These are phyloP conservation scores for Cremastobaeus sp. DNA, from an alignment of 2,888 invertebrate genomes.

Conservation along the genomic window DNA sequence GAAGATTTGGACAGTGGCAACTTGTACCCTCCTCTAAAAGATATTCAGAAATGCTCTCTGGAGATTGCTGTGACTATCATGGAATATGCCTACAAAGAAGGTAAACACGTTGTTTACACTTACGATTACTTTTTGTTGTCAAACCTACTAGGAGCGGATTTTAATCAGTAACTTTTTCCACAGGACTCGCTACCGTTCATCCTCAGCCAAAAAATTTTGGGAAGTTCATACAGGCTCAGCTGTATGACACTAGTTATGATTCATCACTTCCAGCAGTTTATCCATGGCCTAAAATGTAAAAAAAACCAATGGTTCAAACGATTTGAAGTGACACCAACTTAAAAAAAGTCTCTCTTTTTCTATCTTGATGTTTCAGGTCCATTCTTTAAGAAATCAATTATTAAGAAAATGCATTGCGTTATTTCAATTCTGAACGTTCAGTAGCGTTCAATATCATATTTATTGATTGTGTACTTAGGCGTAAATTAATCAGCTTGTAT, in stretches of 20 bases:
- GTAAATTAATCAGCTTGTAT: no score
- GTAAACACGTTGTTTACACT: constrained; percentile 80
- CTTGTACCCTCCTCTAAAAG: constrained; percentile 92
- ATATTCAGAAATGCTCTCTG: constrained; percentile 91
- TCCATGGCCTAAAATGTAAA: constrained; percentile 80
- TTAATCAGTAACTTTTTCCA: no score
- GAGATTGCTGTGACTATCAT: constrained; percentile 90
- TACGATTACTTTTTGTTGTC: no score
- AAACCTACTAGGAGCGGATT: no score
- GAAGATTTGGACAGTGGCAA: constrained; percentile 90
- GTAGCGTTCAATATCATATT: no score
- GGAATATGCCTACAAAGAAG: constrained; percentile 88
- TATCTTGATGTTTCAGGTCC: no score
- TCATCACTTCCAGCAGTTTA: constrained; percentile 85
- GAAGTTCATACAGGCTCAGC: constrained; percentile 87
- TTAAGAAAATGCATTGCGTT: no score
- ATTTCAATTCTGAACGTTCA: no score
- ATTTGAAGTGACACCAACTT: no score
- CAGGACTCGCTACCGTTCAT: constrained; percentile 87
- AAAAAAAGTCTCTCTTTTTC: constrained; percentile 26
- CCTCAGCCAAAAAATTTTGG: constrained; percentile 87
- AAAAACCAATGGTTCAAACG: no score
- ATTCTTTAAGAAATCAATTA: no score
- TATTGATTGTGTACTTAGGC: no score
- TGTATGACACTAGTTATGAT: constrained; percentile 87